phyloP scores from a whole-genome alignment of 2,888 invertebrate species.

The Drosophila nr. medialis region DNA sequence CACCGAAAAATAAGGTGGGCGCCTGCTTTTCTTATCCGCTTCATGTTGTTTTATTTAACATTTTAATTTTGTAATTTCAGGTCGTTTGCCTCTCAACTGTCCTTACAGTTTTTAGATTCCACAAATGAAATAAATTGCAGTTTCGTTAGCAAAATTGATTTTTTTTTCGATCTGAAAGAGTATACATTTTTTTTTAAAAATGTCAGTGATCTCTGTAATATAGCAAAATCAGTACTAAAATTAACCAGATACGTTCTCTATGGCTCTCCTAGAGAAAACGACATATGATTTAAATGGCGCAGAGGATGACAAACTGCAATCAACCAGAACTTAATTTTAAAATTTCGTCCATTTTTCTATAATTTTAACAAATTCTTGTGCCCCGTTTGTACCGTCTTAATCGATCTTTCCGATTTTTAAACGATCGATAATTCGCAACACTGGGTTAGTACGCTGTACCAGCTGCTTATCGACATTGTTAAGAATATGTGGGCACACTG shows the following conservation, averaged over 20 bases:
- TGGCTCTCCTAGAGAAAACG: not conserved
- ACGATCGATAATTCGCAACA: not conserved
- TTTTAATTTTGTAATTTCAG: not conserved
- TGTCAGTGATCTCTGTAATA: not conserved
- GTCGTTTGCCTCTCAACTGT: not conserved
- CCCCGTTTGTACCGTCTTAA: not conserved
- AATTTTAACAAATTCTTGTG: not conserved
- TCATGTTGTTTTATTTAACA: not conserved
- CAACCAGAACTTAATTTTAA: not conserved
- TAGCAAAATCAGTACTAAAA: not conserved
- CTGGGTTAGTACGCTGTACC: not conserved
- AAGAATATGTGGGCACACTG: constrained; percentile 42
- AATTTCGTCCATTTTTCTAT: not conserved
- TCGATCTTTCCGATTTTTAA: not conserved
- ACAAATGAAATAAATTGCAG: not conserved
- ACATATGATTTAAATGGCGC: not conserved
- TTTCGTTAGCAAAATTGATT: not conserved
- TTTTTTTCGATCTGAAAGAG: not conserved
- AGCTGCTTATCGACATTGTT: not conserved
- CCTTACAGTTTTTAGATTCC: not conserved
- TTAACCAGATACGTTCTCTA: not conserved
- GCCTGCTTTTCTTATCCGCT: not conserved
- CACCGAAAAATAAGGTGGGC: not conserved
- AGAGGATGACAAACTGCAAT: not conserved
- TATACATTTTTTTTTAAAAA: not conserved